Evolutionary conservation across 2,888 invertebrate genomes (phyloP).

Genomic region (Salpingus planirostris): DNA sequence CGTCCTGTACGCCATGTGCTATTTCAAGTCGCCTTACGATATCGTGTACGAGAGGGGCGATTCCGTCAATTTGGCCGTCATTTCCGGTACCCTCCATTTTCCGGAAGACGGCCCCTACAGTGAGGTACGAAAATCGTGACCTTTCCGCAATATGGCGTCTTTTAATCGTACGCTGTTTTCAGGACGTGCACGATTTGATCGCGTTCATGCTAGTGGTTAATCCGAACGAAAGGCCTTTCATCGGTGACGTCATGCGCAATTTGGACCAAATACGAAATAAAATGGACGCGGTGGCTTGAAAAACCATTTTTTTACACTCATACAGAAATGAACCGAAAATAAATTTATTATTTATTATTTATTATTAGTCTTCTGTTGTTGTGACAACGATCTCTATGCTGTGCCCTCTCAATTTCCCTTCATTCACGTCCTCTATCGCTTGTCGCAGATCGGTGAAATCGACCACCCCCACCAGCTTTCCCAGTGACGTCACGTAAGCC

Average conservation of each 20-base stretch:
- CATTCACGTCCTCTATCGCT: conserved; percentile 77
- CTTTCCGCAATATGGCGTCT: too few relatives aligned
- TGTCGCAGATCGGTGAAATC: conserved; percentile 81
- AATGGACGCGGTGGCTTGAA: conserved; percentile 49
- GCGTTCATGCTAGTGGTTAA: conserved; percentile 63
- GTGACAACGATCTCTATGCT: conserved; percentile 7
- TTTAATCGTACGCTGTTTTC: too few relatives aligned
- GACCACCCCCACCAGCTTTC: conserved; percentile 85
- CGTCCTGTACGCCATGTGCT: conserved; percentile 75
- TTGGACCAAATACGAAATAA: conserved; percentile 50
- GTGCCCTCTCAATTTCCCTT: conserved; percentile 47
- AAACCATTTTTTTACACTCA: conserved; percentile 1
- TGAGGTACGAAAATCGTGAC: too few relatives aligned
- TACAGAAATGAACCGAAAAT: conserved; percentile 5
- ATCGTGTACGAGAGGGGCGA: conserved; percentile 75
- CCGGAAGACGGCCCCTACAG: conserved; percentile 59
- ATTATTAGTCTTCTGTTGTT: conserved; percentile 6
- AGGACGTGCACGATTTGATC: conserved; percentile 63
- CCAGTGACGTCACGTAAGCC: conserved; percentile 93
- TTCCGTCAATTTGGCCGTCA: conserved; percentile 76
- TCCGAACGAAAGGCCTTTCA: conserved; percentile 66
- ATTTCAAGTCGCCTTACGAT: conserved; percentile 79
- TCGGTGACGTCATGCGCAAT: conserved; percentile 60
- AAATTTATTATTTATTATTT: conserved; percentile 1
- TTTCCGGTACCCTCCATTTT: conserved; percentile 64